Base-by-base conservation (phyloP, 2,797 vertebrate species). In the Coccyzus lansbergi region DNA sequence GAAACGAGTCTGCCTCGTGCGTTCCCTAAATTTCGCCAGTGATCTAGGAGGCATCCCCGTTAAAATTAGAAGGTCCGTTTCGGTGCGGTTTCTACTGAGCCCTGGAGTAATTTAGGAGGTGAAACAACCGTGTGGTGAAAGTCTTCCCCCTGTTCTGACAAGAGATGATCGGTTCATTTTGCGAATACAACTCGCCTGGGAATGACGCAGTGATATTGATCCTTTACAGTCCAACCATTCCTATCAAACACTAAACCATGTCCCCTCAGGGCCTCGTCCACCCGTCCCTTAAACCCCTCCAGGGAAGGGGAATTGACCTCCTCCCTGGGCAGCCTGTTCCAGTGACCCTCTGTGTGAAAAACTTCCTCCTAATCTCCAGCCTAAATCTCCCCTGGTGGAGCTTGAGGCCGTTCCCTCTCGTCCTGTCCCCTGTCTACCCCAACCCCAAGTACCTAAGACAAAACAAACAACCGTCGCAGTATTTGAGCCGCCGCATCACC, bases 1-100 rank as follows among this genome's bases (percentile, higher is more conserved):
- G 96, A 96, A 96, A 80, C 87, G 12, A 52, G 79, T 81, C 72
- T 74, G 81, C 82, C 56, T 64, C 4, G 9, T 6, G 24, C 90
- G 62, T 92, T 92, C 92, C 87, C 49, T 46, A 28, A 67, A 88
- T 71, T 75, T 46, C 60, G 77, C 10, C 62, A 48, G 63, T 14
- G 38, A 38, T 78, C 76, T 26, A 22, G 67, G 24, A 75, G 62
- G 77, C 86, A 60, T 77, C 64, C 77, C 29, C 31, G 17, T 67
- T 44, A 44, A 84, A 89, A 90, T 34, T 53, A 76, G 78, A 58
- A 81, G 63, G 65, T 34, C 40, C 7, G 1, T 11, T 49, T 12
- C 29, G 56, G 46, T 82, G 9, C 55, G 21, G 81, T 81, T 94
- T 67, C 72, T 79, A 38, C 60, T 75, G 70, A 77, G n/a, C 46